Evolutionary conservation across 2,113 vertebrate genomes (phyloP).

Genomic region (Pelodiscus sinensis): DNA sequence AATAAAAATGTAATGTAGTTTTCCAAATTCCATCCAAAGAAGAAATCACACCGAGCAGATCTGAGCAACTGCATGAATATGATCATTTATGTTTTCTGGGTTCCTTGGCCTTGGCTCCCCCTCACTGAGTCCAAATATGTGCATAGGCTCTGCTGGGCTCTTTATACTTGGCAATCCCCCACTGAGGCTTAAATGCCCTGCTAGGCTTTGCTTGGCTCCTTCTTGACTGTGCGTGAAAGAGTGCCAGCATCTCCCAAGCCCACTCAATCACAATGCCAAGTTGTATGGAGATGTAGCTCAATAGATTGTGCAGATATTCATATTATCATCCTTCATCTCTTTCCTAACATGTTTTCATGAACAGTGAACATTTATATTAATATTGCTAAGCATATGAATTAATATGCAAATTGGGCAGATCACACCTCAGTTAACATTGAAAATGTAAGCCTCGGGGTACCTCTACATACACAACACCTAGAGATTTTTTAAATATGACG

Average conservation of each 20-base stretch:
- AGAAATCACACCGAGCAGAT: fast-evolving
- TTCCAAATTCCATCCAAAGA: background rate
- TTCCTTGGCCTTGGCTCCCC: background rate
- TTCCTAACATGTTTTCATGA: background rate
- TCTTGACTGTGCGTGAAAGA: background rate
- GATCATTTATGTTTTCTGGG: background rate
- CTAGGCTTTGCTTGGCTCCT: background rate
- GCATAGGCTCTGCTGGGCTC: background rate
- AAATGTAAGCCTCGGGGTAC: background rate
- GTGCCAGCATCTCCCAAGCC: background rate
- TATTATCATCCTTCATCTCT: background rate
- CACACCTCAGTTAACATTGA: background rate
- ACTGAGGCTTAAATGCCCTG: background rate
- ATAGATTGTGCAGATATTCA: background rate
- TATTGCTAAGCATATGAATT: background rate
- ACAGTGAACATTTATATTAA: background rate
- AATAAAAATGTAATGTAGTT: background rate
- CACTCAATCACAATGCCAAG: background rate
- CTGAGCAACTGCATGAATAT: background rate
- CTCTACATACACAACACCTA: background rate
- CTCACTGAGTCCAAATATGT: background rate
- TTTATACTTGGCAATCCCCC: background rate
- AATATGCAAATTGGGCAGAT: fast-evolving
- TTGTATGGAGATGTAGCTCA: background rate
- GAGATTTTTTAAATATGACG: fast-evolving